These are phyloP conservation scores for Pedionomus torquatus DNA, from an alignment of 2,113 vertebrate genomes.

Conservation along the genomic window DNA sequence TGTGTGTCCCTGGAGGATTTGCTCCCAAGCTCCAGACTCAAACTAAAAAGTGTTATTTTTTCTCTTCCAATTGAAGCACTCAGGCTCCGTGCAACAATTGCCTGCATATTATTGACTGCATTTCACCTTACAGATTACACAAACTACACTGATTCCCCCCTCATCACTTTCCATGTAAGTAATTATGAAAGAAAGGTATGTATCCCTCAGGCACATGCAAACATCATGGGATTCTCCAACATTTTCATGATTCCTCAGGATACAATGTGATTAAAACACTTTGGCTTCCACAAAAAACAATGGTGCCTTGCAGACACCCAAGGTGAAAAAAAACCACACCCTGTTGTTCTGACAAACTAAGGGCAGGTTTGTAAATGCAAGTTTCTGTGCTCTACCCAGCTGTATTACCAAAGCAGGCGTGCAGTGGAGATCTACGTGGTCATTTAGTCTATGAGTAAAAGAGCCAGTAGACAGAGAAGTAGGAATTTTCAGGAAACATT, in stretches of 20 bases:
- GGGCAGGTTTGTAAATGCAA: not conserved
- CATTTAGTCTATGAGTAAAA: not conserved
- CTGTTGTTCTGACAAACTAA: not conserved
- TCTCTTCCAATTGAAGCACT: not conserved
- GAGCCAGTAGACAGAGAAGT: not conserved
- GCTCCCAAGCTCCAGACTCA: not conserved
- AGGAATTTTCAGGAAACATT: not conserved
- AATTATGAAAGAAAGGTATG: not conserved
- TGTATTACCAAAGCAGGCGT: not conserved
- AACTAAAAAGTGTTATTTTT: not conserved
- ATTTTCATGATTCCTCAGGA: not conserved
- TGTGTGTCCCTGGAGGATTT: not conserved
- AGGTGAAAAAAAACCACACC: not conserved
- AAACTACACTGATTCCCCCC: not conserved
- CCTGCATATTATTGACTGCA: not conserved
- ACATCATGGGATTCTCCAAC: not conserved
- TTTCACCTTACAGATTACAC: not conserved
- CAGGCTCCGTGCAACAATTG: accelerated
- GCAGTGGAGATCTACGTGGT: not conserved
- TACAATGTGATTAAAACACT: not conserved
- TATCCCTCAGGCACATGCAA: not conserved
- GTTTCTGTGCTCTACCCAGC: not conserved
- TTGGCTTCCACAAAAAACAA: not conserved
- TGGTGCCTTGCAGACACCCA: not conserved
- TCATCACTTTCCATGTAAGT: not conserved